Evolutionary conservation across 2,113 vertebrate species (phyloP).

Genomic region (Crotalus viridis): DNA sequence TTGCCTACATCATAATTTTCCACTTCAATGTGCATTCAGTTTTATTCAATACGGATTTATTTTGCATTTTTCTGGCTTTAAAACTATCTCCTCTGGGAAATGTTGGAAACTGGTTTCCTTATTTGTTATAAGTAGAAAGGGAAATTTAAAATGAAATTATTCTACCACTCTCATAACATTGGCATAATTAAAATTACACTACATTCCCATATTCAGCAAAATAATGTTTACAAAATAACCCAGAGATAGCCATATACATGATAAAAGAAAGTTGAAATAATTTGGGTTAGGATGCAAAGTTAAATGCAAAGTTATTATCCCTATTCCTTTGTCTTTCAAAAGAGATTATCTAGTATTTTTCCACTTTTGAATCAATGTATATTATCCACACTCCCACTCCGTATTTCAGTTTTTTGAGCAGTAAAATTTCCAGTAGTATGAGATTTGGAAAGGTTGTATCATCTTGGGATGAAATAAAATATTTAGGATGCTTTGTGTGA

Average conservation of each 20-base stretch:
- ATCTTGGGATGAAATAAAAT: background rate
- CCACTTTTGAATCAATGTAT: background rate
- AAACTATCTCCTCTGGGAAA: background rate
- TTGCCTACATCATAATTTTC: background rate
- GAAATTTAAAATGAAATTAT: background rate
- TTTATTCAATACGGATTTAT: background rate
- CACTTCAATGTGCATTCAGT: background rate
- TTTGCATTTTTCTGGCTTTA: background rate
- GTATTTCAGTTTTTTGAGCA: background rate
- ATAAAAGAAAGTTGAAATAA: background rate
- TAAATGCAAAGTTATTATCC: background rate
- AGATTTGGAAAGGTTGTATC: background rate
- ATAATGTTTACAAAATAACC: background rate
- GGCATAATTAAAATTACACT: background rate
- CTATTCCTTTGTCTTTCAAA: background rate
- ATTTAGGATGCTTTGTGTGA: background rate
- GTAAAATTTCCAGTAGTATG: background rate
- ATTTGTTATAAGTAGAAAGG: background rate
- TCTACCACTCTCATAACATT: background rate
- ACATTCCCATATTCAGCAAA: background rate
- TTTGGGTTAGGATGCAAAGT: background rate
- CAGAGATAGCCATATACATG: background rate
- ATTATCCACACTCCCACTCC: background rate
- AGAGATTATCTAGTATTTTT: background rate
- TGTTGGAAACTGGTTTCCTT: background rate